Conservation (phyloP, 2,797 vertebrate genomes). For the Betta splendens region DNA sequence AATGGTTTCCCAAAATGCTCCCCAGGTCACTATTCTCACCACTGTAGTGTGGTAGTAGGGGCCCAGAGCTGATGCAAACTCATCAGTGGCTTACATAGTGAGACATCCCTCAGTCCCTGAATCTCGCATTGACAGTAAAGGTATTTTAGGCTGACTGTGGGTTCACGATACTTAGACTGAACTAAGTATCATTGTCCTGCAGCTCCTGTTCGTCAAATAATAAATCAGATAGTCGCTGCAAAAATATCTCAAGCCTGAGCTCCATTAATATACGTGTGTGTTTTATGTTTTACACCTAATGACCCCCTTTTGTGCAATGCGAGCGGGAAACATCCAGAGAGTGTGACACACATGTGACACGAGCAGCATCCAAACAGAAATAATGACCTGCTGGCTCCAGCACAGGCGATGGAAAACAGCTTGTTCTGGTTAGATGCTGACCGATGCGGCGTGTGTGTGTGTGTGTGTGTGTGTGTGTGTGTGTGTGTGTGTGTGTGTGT, state of each 20-base stretch:
- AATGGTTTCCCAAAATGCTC: no score
- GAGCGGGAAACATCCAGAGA: conserved; percentile 48
- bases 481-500: conserved; percentile 26
- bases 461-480: conserved; percentile 22
- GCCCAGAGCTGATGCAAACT: no score
- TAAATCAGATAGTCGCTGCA: neutral
- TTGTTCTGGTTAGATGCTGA: conserved; percentile 61
- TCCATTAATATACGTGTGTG: neutral
- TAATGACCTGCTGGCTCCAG: conserved; percentile 58
- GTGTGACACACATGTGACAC: conserved; percentile 66
- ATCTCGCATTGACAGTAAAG: no score
- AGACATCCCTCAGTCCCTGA: no score
- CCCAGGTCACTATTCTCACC: no score
- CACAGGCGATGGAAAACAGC: conserved; percentile 65
- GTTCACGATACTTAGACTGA: no score
- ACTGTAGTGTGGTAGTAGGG: no score
- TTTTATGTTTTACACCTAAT: conserved; percentile 16
- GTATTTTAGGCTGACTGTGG: no score
- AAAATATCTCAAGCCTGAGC: neutral
- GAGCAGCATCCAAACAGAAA: conserved; percentile 55
- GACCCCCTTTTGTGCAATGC: conserved; percentile 12
- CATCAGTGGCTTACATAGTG: no score
- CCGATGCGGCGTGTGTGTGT: conserved; percentile 34
- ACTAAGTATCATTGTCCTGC: neutral
- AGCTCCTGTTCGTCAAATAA: neutral